These are phyloP conservation scores for Mamestra configurata DNA, from an alignment of 1,140 invertebrate species.

Conservation along the genomic window DNA sequence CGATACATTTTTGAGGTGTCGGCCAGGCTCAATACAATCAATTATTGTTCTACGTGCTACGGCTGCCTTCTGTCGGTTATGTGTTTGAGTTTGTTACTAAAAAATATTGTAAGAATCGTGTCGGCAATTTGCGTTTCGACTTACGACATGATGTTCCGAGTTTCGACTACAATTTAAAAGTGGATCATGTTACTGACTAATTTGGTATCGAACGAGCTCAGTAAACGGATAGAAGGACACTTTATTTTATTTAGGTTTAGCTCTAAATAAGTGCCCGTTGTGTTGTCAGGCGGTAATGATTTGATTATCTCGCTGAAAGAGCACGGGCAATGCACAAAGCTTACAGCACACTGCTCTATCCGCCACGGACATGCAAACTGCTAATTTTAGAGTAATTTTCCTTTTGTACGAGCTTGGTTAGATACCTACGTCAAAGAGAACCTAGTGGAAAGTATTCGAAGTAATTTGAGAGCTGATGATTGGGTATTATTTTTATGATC, in stretches of 20 bases:
- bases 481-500: slow-evolving; percentile 44
- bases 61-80: slow-evolving; percentile 77
- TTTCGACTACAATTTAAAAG: slow-evolving; percentile 54
- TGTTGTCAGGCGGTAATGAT: slow-evolving; percentile 76
- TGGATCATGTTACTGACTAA: slow-evolving; percentile 50
- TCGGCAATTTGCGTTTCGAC: slow-evolving; percentile 65
- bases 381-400: slow-evolving; percentile 41
- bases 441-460: slow-evolving; percentile 36
- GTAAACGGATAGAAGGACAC: slow-evolving; percentile 57
- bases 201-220: slow-evolving; percentile 55
- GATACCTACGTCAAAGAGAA: slow-evolving; percentile 17
- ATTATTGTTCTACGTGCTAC: slow-evolving; percentile 81
- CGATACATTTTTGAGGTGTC: slow-evolving; percentile 81
- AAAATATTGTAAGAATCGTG: slow-evolving; percentile 70
- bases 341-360: slow-evolving; percentile 64
- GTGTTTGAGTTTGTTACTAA: slow-evolving; percentile 68
- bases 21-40: slow-evolving; percentile 80
- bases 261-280: slow-evolving; percentile 73
- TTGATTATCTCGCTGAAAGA: slow-evolving; percentile 80
- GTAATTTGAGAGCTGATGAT: slow-evolving; percentile 30
- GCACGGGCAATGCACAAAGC: slow-evolving; percentile 69
- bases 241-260: slow-evolving; percentile 64
- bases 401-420: slow-evolving; percentile 26
- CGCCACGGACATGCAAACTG: slow-evolving; percentile 57
- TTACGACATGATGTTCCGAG: slow-evolving; percentile 47